Evolutionary conservation across 2,888 invertebrate species (phyloP), one percentile per base, ranked within the genome.

Genomic region (Drosophila monieri): DNA sequence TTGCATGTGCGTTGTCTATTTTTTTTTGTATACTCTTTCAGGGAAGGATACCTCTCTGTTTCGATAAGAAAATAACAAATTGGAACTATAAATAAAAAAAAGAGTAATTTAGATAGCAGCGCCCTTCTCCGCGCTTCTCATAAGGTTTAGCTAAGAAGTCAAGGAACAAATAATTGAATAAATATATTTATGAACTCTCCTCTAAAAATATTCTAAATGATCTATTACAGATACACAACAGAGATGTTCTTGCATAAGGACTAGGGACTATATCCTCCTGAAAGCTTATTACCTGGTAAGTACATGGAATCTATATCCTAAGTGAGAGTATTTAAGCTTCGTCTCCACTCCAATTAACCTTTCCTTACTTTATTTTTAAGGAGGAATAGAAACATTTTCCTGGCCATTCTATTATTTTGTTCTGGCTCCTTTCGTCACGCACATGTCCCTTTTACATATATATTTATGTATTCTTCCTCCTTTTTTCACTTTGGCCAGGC

Each of bases 381-480:
- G 35, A 14, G 41, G 8, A 10, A 18, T 37, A 27, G 18, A 49
- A 49, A 32, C 30, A 51, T 37, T 51, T 18, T 51, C 35, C 14
- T 30, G 62, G 39, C 30, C 30, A 62, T 67, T 68, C 71, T 47
- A 65, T 68, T 68, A 68, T 68, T 39, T 66, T 55, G 35, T 39
- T 30, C 25, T 37, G 39, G 39, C 32, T 55, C 39, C 47, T 52
- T 70, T 61, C 52, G 72, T 62, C 68, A 68, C 68, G 68, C 68
- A 68, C 68, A 62, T 53, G 52, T 48, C 48, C 62, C 27, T 18
- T 56, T 39, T 61, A 35, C 23, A 44, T 32, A 35, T 35, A 35
- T 35, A 35, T 35, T n/a, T 35, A 35, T 35, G 18, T 18, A 18
- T 35, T 35, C n/a, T 35, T 35, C n/a, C 5, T 14, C 10, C 32